Evolutionary conservation across 1,140 invertebrate species (phyloP).

Genomic region (Euwallacea fornicatus): DNA sequence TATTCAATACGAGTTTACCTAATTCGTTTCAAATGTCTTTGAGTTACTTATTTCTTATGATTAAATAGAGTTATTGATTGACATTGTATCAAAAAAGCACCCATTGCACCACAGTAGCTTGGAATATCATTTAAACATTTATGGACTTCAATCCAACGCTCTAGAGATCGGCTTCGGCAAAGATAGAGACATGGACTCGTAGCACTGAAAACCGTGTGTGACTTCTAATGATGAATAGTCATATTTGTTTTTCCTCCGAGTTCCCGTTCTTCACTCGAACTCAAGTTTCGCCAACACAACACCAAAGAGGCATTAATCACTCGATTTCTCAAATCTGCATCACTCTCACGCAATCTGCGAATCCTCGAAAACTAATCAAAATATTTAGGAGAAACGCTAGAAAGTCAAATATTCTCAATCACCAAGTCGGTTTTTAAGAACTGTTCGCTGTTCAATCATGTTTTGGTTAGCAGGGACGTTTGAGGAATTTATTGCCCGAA

Average conservation of each 20-base stretch:
- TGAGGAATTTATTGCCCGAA: slow-evolving; percentile 34
- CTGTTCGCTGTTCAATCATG: slow-evolving; percentile 35
- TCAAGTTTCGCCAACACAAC: too few species aligned
- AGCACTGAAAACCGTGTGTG: too few species aligned
- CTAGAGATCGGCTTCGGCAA: too few species aligned
- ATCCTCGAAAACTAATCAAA: slow-evolving; percentile 30
- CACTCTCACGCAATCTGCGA: slow-evolving; percentile 10
- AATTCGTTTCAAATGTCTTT: background rate
- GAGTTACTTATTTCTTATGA: background rate
- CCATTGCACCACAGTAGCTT: too few species aligned
- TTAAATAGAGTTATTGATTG: background rate
- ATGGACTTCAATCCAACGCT: too few species aligned
- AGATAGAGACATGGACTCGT: too few species aligned
- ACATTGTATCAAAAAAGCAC: too few species aligned
- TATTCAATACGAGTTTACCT: slow-evolving; percentile 8
- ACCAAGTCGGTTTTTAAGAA: slow-evolving; percentile 27
- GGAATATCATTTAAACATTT: too few species aligned
- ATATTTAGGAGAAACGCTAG: slow-evolving; percentile 27
- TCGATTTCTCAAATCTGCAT: slow-evolving; percentile 9
- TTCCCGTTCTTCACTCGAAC: too few species aligned
- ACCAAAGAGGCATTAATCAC: background rate
- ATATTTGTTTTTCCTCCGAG: too few species aligned
- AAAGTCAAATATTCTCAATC: slow-evolving; percentile 34
- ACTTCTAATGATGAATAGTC: too few species aligned
- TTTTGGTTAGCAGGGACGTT: slow-evolving; percentile 34